phyloP scores from a whole-genome alignment of 2,888 invertebrate genomes.

The Cancer borealis region DNA sequence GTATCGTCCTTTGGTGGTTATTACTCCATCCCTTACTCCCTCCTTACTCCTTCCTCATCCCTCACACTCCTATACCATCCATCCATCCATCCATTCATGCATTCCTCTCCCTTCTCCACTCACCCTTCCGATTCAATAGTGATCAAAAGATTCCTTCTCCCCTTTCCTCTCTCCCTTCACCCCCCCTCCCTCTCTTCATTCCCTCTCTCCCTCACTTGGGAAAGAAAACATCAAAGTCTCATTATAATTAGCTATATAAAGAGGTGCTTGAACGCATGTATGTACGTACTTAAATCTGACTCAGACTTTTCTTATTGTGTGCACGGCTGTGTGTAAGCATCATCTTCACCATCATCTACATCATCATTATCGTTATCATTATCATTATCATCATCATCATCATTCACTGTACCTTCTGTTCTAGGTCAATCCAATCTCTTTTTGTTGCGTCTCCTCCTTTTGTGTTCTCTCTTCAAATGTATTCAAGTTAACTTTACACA shows the following conservation, averaged over 20 bases:
- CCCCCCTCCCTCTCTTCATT: neutral
- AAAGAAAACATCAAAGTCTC: neutral
- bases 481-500: no score
- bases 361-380: neutral
- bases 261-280: neutral
- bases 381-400: neutral
- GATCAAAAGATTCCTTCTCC: neutral
- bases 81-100: neutral
- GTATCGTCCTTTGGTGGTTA: neutral
- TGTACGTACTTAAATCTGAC: neutral
- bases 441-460: no score
- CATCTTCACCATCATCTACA: neutral
- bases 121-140: neutral
- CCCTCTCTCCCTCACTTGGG: neutral
- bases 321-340: neutral
- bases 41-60: neutral
- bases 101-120: neutral
- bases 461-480: no score
- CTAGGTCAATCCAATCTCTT: no score
- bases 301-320: neutral
- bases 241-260: neutral
- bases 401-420: neutral
- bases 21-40: neutral
- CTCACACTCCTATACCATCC: neutral
- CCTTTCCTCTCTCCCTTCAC: neutral